phyloP scores from a whole-genome alignment of 2,113 vertebrate genomes.

The Regulus satrapa region DNA sequence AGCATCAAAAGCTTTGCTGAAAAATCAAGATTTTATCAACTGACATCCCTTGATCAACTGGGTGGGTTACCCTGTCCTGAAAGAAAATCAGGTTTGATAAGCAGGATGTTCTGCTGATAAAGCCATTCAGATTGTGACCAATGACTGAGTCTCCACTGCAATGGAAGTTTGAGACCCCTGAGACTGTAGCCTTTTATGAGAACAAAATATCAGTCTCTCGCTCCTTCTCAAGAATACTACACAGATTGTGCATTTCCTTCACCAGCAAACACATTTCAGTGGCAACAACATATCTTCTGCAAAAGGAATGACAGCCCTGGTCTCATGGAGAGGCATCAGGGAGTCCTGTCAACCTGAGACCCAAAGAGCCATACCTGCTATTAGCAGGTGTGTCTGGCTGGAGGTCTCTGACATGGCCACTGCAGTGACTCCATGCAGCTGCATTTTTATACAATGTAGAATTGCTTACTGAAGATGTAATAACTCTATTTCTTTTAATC shows the following conservation, averaged over 20 bases:
- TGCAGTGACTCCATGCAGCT: neutral
- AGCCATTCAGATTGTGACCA: neutral
- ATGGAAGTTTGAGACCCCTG: neutral
- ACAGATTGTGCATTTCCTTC: neutral
- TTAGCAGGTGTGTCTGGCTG: neutral
- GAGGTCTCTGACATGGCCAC: neutral
- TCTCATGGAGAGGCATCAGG: neutral
- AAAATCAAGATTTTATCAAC: neutral
- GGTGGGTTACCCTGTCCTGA: too few species aligned
- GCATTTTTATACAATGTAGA: fast-evolving
- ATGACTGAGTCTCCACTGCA: fast-evolving
- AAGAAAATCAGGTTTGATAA: neutral
- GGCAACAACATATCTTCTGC: neutral
- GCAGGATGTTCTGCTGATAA: neutral
- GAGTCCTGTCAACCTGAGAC: neutral
- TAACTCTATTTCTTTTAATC: neutral
- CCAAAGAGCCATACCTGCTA: neutral
- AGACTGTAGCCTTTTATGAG: neutral
- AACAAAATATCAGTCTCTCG: neutral
- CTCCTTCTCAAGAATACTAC: neutral
- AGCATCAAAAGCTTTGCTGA: neutral
- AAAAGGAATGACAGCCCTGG: neutral
- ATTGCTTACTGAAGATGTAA: neutral
- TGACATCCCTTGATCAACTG: neutral
- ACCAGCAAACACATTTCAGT: neutral